Percentiles rank a stretch among this genome's conserved stretches.
phyloP scores from a whole-genome alignment of 1,140 invertebrate species.

The Caenorhabditis elegans region DNA sequence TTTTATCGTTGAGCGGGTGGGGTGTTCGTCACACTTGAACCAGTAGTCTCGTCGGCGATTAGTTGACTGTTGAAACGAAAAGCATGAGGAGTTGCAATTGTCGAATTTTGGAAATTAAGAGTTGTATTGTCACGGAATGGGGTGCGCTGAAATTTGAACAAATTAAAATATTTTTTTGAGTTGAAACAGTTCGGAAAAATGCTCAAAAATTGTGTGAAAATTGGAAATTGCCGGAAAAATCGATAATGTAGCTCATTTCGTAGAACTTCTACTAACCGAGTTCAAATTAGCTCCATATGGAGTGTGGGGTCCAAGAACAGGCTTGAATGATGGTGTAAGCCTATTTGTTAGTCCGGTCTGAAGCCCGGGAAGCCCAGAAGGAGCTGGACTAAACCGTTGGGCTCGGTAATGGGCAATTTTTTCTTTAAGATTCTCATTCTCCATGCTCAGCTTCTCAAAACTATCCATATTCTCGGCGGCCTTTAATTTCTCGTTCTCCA shows the following conservation, averaged over 20 bases:
- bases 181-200: too few species aligned
- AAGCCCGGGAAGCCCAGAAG: background rate
- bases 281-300: too few species aligned
- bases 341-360: too few species aligned
- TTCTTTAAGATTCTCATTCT: background rate
- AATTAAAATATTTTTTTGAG: too few species aligned
- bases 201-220: background rate
- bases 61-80: background rate
- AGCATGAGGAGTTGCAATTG: background rate
- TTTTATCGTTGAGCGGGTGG: background rate
- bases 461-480: background rate
- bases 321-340: too few species aligned
- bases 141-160: background rate
- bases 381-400: background rate
- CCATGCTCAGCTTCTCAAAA: background rate
- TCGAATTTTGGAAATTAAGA: background rate
- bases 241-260: background rate
- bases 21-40: background rate
- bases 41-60: background rate
- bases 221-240: background rate
- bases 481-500: background rate
- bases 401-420: background rate
- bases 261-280: too few species aligned
- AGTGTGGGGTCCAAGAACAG: too few species aligned
- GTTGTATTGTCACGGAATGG: background rate